Percentiles rank a stretch among this genome's conserved stretches.
phyloP scores from a whole-genome alignment of 2,113 vertebrate genomes.

The Arenaria interpres region DNA sequence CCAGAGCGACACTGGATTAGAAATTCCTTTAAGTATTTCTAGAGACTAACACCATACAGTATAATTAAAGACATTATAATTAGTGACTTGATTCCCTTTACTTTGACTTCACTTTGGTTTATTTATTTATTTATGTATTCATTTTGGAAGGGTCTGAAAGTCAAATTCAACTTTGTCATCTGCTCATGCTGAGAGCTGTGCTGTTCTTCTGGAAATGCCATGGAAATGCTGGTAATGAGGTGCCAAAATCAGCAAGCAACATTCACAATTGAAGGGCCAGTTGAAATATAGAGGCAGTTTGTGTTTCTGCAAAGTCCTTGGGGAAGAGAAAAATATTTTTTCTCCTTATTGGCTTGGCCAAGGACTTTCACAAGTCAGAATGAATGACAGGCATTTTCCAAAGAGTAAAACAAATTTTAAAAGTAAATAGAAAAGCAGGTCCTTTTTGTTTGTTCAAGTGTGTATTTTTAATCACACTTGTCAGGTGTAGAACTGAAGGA shows the following conservation, averaged over 20 bases:
- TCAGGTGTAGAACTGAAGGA: neutral
- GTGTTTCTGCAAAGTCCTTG: slow-evolving; percentile 14
- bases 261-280: neutral
- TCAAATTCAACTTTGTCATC: slow-evolving; percentile 18
- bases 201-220: slow-evolving; percentile 31
- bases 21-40: neutral
- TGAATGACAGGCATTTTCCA: neutral
- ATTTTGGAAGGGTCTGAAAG: slow-evolving; percentile 30
- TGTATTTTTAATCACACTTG: neutral
- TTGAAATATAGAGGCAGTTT: slow-evolving; percentile 13
- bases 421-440: neutral
- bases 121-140: neutral
- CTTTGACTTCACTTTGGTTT: neutral
- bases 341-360: neutral
- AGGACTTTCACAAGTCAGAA: neutral
- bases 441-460: neutral
- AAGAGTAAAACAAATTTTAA: neutral
- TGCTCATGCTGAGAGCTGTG: slow-evolving; percentile 6
- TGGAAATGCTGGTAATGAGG: neutral
- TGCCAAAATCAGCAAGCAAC: slow-evolving; percentile 38
- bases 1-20: neutral
- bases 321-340: slow-evolving; percentile 12
- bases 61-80: neutral
- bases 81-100: neutral
- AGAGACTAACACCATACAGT: neutral